Percentiles rank a stretch among this genome's conserved stretches.
Conservation (phyloP, 2,888 invertebrate species). For the Platycheirus rosarum region DNA sequence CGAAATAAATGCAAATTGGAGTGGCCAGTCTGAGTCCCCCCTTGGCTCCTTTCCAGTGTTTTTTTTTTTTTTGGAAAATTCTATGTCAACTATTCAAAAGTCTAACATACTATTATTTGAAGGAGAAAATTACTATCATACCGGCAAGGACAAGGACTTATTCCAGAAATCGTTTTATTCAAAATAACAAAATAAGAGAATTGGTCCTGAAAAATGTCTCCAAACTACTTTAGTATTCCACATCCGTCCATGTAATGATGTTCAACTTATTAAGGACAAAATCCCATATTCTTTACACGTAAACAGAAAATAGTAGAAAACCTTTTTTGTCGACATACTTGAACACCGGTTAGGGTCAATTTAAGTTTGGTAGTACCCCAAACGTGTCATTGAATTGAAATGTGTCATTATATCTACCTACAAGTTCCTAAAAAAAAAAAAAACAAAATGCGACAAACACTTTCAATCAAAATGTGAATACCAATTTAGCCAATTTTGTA, state of each 20-base stretch:
- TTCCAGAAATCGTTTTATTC: too few relatives aligned
- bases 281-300: conserved; percentile 14
- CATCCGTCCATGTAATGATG: not conserved
- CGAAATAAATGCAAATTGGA: too few relatives aligned
- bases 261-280: not conserved
- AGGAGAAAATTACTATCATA: too few relatives aligned
- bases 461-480: conserved; percentile 17
- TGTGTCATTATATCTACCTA: conserved; percentile 35
- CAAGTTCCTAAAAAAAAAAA: not conserved
- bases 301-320: not conserved
- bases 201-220: not conserved
- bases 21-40: too few relatives aligned
- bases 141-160: too few relatives aligned
- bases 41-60: too few relatives aligned
- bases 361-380: conserved; percentile 18
- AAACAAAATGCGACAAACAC: conserved; percentile 5
- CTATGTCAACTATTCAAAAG: too few relatives aligned
- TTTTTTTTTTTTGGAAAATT: too few relatives aligned
- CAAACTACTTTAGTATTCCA: not conserved
- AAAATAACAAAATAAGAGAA: too few relatives aligned
- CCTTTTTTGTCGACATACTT: not conserved
- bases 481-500: conserved; percentile 6
- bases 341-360: conserved; percentile 14
- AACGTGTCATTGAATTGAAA: conserved; percentile 37
- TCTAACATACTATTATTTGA: too few relatives aligned